Percentiles rank a stretch among this genome's conserved stretches.
phyloP scores from a whole-genome alignment of 92 coral and sea anemone genomes.

The Pocillopora grandis region DNA sequence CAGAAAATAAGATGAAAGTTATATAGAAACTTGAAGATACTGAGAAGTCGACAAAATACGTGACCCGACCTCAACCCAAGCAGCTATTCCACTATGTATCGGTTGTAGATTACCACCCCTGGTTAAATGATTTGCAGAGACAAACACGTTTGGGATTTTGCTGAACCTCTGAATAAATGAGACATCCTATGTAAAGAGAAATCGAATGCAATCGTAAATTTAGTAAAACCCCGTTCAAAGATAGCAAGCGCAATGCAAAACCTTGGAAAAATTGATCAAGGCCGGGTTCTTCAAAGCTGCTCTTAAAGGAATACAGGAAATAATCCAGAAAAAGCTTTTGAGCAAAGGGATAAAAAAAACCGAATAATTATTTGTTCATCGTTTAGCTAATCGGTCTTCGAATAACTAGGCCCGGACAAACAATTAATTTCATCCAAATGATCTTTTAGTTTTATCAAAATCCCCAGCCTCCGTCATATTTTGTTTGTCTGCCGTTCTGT shows the following conservation, averaged over 20 bases:
- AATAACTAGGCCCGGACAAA: no score
- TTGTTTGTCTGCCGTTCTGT: no score
- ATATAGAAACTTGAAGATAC: neutral
- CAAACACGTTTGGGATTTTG: neutral
- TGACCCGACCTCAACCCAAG: slow-evolving; percentile 13
- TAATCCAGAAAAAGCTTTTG: neutral
- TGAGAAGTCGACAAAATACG: neutral
- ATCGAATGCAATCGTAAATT: neutral
- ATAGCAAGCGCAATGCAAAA: neutral
- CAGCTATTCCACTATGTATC: neutral
- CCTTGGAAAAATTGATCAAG: neutral
- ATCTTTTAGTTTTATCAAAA: no score
- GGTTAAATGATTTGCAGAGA: neutral
- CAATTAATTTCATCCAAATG: no score
- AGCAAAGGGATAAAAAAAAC: neutral
- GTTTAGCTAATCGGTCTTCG: no score
- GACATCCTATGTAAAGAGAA: neutral
- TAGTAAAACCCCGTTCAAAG: neutral
- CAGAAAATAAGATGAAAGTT: no score
- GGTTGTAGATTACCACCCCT: neutral
- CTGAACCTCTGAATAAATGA: neutral
- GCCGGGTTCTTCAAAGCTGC: no score
- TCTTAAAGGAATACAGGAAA: no score
- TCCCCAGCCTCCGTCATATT: no score
- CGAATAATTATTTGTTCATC: no score